These are phyloP conservation scores for Labeo calbasu DNA, from an alignment of 2,797 vertebrate species.

Conservation along the genomic window DNA sequence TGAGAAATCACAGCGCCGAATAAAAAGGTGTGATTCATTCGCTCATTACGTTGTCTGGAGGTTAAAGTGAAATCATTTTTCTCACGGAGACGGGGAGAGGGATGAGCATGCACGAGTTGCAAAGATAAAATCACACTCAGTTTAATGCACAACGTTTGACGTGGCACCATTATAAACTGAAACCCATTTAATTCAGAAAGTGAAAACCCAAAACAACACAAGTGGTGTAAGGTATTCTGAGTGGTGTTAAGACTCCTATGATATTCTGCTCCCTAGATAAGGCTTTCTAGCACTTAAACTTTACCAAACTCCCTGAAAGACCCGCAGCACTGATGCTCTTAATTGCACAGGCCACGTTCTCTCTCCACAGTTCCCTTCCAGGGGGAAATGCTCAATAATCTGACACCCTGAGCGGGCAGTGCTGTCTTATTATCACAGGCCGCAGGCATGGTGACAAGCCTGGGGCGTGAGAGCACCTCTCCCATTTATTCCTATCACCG, in stretches of 20 bases:
- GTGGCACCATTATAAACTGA: not conserved
- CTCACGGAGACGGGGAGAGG: not conserved
- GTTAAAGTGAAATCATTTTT: slow-evolving; percentile 38
- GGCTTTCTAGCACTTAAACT: slow-evolving; percentile 9
- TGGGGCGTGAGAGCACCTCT: slow-evolving; percentile 42
- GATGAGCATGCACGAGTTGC: not conserved
- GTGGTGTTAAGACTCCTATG: not conserved
- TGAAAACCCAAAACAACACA: not conserved
- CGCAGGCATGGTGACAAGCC: slow-evolving; percentile 41
- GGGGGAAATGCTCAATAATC: slow-evolving; percentile 22
- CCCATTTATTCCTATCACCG: slow-evolving; percentile 57
- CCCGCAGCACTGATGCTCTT: slow-evolving; percentile 5
- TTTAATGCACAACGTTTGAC: not conserved
- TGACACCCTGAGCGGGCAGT: slow-evolving; percentile 13
- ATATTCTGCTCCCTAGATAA: not conserved
- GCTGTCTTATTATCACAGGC: slow-evolving; percentile 46
- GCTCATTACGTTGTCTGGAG: slow-evolving; percentile 45
- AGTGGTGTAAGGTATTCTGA: too few species aligned
- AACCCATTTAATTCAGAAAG: not conserved
- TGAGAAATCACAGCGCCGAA: slow-evolving; percentile 42
- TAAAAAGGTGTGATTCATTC: slow-evolving; percentile 48
- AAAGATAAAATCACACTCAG: not conserved
- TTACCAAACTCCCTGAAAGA: slow-evolving; percentile 15
- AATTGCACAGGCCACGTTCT: slow-evolving; percentile 14
- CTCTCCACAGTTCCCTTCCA: not conserved